Evolutionary conservation across 1,140 invertebrate species (phyloP), one percentile per base, ranked within the genome.

Genomic region (Zaprionus nigranus): DNA sequence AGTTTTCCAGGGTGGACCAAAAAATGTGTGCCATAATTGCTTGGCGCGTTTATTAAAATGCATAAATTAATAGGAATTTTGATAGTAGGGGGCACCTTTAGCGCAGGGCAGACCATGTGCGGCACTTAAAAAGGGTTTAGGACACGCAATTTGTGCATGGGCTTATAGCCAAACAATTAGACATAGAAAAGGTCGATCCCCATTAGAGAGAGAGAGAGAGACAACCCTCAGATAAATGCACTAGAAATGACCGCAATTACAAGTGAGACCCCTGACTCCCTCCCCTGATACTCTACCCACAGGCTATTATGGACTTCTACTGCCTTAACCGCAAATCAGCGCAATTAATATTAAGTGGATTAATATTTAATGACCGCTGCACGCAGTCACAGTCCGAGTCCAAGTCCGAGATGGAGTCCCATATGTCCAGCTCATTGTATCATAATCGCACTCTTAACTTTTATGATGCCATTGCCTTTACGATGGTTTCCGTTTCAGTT

Each of bases 331-430:
- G 43, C 73, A 91, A 90, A 91, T 91, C 87, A 87, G 75, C 77
- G 79, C 83, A 91, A 91, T 90, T 90, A 91, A 91, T 90, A 90
- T 91, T 87, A 90, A 91, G 86, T 90, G 86, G 86, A 91, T 90
- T 90, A 87, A 79, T 82, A 90, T 91, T 90, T 90, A 91, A 90
- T 90, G 86, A 87, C 87, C 86, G 77, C 36, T 69, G 78, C 84
- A 88, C 84, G 81, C 84, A 83, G 51, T 24, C 49, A 20, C 1
- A 59, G 63, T 58, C 43, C 54, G 46, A 34, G 51, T 54, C 36
- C 49, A 38, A 34, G 51, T 34, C 15, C 57, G 26, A 61, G 13
- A 62, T 40, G 9, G 26, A 30, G 60, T 57, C 62, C 62, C 67
- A 66, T 73, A 58, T 57, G 53, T 51, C 34, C 54, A 51, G 65